Evolutionary conservation across 2,797 vertebrate species (phyloP), one percentile per base, ranked within the genome.

Genomic region (Podargus strigoides): DNA sequence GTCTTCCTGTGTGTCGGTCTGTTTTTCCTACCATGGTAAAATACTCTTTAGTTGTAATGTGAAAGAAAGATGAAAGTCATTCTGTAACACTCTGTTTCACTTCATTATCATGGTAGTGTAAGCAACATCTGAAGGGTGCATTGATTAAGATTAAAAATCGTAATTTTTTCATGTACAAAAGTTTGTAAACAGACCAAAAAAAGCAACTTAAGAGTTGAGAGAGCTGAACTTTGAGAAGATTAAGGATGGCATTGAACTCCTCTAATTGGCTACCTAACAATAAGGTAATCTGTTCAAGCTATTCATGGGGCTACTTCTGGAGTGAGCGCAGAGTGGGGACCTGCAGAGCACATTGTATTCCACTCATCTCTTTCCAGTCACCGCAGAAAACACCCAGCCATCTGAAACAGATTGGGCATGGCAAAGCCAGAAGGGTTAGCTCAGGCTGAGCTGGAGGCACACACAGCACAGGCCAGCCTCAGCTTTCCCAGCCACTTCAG

Each of bases 21-120:
- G 58, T 4, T 66, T 91, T 76, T 63, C 64, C 69, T 89, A 47
- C 50, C 28, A 4, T n/a, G 49, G 21, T 91, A 89, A 95, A 97
- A 87, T 53, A 83, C 18, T 86, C 37, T 86, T 96, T 67, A 90
- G 56, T 81, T 94, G 55, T 80, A 92, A 59, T 21, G 41, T 62
- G 50, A 44, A 50, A 67, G 67, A 68, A 88, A 59, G 83, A 59
- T 80, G 44, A 23, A 83, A 85, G 56, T 94, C 69, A 63, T 42
- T 70, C 74, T 55, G 42, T 62, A 87, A 49, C 0, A 26, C 41
- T 79, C 84, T 72, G 34, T 68, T 83, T 85, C 56, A 39, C 68
- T 62, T 52, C 36, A 39, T 70, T 66, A 68, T n/a, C 3, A 0
- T 26, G 27, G 12, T 28, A 64, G 30, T 8, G 9, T 37, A 75